A percentile compares a stretch with the other conserved stretches of the same genome.
Evolutionary conservation across 1,140 invertebrate genomes (phyloP).

Genomic region (Homalodisca vitripennis): DNA sequence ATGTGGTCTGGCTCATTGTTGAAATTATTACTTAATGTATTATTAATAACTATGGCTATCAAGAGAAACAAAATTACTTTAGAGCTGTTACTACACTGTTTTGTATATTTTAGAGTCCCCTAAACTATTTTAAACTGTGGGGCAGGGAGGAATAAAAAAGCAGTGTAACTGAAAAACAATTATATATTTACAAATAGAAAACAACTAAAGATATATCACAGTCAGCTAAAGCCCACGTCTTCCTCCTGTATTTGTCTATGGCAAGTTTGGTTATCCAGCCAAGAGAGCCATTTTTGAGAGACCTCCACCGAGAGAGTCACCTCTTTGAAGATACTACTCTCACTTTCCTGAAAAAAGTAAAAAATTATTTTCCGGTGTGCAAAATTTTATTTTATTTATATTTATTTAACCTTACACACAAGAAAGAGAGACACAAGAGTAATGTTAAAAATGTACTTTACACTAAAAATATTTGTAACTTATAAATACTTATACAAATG

Average conservation of each 20-base stretch:
- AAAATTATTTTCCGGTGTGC: too few species aligned
- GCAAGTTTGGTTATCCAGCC: slow-evolving; percentile 29
- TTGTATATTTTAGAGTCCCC: neutral
- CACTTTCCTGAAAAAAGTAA: slow-evolving; percentile 33
- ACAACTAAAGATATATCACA: neutral
- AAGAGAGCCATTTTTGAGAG: slow-evolving; percentile 30
- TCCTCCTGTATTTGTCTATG: neutral
- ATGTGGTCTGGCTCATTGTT: too few species aligned
- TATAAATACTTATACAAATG: too few species aligned
- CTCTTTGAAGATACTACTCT: slow-evolving; percentile 37
- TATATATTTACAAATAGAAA: neutral
- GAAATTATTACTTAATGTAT: too few species aligned
- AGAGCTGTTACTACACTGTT: neutral
- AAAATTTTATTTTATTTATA: too few species aligned
- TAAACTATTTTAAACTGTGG: neutral
- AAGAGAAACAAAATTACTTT: neutral
- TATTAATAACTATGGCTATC: too few species aligned
- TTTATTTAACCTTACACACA: too few species aligned
- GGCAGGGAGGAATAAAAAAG: too few species aligned
- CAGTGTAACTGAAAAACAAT: too few species aligned
- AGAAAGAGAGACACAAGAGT: too few species aligned
- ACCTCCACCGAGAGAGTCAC: slow-evolving; percentile 28
- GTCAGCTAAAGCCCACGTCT: neutral
- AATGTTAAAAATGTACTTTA: too few species aligned
- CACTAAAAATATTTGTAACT: too few species aligned